These are phyloP conservation scores for Diplogasteroides magnus DNA, from an alignment of 1,140 invertebrate species.

Conservation along the genomic window DNA sequence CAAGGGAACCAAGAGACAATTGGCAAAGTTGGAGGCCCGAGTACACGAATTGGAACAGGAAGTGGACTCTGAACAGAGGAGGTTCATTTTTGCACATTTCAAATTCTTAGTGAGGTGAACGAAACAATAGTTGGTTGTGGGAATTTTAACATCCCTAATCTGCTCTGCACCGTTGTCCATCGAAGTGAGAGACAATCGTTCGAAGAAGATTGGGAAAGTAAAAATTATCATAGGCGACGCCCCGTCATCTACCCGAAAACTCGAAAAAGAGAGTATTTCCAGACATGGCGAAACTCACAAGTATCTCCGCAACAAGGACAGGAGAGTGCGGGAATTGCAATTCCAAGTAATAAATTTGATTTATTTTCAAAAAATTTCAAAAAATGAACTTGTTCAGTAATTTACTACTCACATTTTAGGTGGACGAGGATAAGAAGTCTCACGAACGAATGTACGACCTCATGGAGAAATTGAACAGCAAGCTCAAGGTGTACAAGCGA, in stretches of 20 bases:
- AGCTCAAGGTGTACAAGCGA: constrained; percentile 99
- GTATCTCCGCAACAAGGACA: constrained; percentile 59
- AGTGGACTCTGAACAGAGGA: constrained; percentile 58
- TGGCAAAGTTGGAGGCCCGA: constrained; percentile 46
- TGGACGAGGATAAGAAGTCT: constrained; percentile 55
- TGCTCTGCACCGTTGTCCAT: too few species aligned
- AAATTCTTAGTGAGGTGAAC: too few species aligned
- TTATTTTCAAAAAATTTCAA: background rate
- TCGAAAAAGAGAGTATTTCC: background rate
- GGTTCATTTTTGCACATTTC: background rate
- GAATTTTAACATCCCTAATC: too few species aligned
- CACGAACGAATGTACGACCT: constrained; percentile 69
- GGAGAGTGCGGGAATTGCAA: constrained; percentile 54
- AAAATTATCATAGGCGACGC: too few species aligned
- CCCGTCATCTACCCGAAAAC: too few species aligned
- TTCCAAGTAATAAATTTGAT: constrained; percentile 38
- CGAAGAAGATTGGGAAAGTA: too few species aligned
- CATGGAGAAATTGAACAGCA: constrained; percentile 96
- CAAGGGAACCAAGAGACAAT: constrained; percentile 83
- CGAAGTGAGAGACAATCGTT: too few species aligned
- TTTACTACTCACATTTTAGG: constrained; percentile 62
- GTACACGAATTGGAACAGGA: constrained; percentile 59
- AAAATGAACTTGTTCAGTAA: background rate
- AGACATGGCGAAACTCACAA: constrained; percentile 61
- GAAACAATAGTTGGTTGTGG: too few species aligned